These are phyloP conservation scores for Mystacides longicornis DNA, from an alignment of 2,888 invertebrate genomes.

Conservation along the genomic window DNA sequence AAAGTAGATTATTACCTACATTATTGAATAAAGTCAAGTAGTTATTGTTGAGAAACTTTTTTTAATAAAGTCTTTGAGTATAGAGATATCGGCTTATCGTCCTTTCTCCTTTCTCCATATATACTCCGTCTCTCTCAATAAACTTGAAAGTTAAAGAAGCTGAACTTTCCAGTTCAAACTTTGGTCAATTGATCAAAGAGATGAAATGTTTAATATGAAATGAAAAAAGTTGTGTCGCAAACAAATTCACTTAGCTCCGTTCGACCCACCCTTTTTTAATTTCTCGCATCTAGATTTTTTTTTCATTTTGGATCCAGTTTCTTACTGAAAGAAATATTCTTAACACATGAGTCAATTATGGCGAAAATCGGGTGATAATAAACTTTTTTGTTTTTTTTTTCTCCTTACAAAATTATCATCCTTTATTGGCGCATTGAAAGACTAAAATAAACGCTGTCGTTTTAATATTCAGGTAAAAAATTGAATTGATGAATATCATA, in stretches of 20 bases:
- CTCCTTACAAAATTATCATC: too few relatives aligned
- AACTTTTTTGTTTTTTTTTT: too few relatives aligned
- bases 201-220: constrained; percentile 17
- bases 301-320: too few relatives aligned
- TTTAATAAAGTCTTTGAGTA: not conserved
- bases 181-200: constrained; percentile 24
- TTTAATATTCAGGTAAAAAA: too few relatives aligned
- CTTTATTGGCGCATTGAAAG: too few relatives aligned
- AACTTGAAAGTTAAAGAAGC: constrained; percentile 8
- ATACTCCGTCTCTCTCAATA: not conserved
- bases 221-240: constrained; percentile 23
- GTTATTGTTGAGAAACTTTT: not conserved
- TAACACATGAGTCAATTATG: too few relatives aligned
- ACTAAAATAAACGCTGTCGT: too few relatives aligned
- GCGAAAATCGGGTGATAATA: too few relatives aligned
- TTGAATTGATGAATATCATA: too few relatives aligned
- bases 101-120: not conserved
- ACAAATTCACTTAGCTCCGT: constrained; percentile 14
- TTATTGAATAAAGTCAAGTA: not conserved
- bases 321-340: too few relatives aligned
- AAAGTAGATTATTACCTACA: not conserved
- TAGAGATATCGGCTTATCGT: not conserved
- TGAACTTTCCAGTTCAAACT: constrained; percentile 12
- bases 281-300: not conserved
- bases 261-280: not conserved